Evolutionary conservation across 1,140 invertebrate genomes (phyloP).

Genomic region (Heliconius melpomene): DNA sequence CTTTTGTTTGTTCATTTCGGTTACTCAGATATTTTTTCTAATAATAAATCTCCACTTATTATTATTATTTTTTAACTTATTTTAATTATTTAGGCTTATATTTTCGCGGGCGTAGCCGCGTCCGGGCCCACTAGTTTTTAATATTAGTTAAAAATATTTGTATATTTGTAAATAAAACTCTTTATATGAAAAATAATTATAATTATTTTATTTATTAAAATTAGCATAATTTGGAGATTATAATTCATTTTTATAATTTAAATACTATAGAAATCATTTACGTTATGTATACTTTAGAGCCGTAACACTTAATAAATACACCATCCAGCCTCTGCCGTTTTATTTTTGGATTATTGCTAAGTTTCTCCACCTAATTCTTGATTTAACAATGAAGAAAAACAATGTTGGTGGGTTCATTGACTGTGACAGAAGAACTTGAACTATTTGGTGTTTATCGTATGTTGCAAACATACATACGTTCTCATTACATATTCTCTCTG

Average conservation of each 20-base stretch:
- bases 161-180: slow-evolving; percentile 22
- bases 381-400: neutral
- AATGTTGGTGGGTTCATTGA: neutral
- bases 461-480: neutral
- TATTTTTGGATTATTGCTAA: neutral
- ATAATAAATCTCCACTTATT: too few relatives aligned
- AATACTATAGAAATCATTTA: slow-evolving; percentile 6
- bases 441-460: neutral
- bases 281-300: slow-evolving; percentile 3
- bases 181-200: slow-evolving; percentile 25
- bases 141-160: too few relatives aligned
- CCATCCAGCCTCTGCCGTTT: neutral
- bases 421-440: neutral
- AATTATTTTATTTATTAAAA: slow-evolving; percentile 33
- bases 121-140: too few relatives aligned
- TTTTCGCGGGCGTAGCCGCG: too few relatives aligned
- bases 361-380: neutral
- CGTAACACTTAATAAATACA: neutral
- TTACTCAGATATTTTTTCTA: too few relatives aligned
- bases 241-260: slow-evolving; percentile 25
- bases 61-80: too few relatives aligned
- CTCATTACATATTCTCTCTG: neutral
- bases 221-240: slow-evolving; percentile 38
- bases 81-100: too few relatives aligned
- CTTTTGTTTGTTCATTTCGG: too few relatives aligned